Conservation (phyloP, 2,797 vertebrate genomes). For the Malurus splendens region DNA sequence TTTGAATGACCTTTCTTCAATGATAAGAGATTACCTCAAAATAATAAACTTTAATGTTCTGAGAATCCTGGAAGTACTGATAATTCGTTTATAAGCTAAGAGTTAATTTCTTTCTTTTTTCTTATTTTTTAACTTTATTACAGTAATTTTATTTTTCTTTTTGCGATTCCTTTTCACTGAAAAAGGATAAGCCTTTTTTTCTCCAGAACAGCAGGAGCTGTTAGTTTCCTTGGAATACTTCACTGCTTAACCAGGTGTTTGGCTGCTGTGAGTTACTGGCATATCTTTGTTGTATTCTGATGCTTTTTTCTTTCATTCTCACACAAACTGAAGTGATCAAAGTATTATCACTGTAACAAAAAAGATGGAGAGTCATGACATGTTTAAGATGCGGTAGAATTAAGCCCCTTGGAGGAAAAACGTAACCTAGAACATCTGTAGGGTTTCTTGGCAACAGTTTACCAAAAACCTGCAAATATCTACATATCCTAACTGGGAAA, state of each 20-base stretch:
- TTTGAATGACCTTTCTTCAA: neutral
- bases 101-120: neutral
- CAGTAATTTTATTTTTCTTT: neutral
- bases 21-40: neutral
- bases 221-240: neutral
- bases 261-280: neutral
- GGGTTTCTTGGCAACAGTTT: neutral
- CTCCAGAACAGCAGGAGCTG: neutral
- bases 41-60: neutral
- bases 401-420: neutral
- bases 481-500: neutral
- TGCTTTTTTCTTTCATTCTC: neutral
- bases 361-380: neutral
- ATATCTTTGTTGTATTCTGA: neutral
- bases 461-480: neutral
- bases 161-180: neutral
- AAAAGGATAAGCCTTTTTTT: neutral
- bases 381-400: neutral
- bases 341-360: neutral
- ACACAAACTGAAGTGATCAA: neutral
- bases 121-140: neutral
- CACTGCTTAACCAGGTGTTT: constrained; percentile 6
- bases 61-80: neutral
- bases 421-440: constrained; percentile 8
- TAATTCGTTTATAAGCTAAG: neutral